Evolutionary conservation across 2,797 vertebrate genomes (phyloP).

Genomic region (Artibeus lituratus): DNA sequence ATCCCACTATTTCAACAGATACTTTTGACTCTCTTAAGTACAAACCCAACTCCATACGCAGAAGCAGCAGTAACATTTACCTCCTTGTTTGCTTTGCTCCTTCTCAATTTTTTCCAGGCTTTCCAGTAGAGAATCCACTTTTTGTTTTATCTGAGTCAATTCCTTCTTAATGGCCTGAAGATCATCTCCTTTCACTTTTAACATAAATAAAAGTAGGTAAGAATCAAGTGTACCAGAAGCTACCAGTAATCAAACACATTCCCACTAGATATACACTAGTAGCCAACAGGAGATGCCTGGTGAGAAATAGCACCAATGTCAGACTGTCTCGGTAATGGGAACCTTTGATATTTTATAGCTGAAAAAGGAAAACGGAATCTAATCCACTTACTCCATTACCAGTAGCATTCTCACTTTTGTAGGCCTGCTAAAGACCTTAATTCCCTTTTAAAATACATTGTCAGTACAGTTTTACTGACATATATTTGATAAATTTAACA

Average conservation of each 20-base stretch:
- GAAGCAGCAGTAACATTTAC: constrained; percentile 65
- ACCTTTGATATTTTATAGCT: neutral
- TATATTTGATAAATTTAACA: neutral
- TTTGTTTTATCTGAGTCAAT: constrained; percentile 92
- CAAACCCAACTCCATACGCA: neutral
- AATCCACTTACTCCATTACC: neutral
- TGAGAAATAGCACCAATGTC: neutral
- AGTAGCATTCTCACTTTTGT: neutral
- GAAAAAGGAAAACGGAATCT: neutral
- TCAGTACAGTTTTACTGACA: neutral
- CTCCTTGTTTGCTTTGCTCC: constrained; percentile 89
- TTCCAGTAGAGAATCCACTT: constrained; percentile 91
- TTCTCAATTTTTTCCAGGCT: constrained; percentile 91
- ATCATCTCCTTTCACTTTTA: constrained; percentile 90
- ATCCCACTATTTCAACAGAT: neutral
- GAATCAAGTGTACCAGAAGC: neutral
- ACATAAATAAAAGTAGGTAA: constrained; percentile 43
- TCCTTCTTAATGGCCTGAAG: constrained; percentile 92
- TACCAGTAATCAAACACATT: neutral
- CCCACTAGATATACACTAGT: neutral
- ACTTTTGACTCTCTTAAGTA: neutral
- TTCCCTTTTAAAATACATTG: neutral
- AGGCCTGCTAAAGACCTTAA: neutral
- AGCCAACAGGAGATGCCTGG: neutral
- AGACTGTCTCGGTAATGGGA: neutral